Evolutionary conservation across 2,888 invertebrate species (phyloP), one percentile per base, ranked within the genome.

Genomic region (Antheraea assamensis): DNA sequence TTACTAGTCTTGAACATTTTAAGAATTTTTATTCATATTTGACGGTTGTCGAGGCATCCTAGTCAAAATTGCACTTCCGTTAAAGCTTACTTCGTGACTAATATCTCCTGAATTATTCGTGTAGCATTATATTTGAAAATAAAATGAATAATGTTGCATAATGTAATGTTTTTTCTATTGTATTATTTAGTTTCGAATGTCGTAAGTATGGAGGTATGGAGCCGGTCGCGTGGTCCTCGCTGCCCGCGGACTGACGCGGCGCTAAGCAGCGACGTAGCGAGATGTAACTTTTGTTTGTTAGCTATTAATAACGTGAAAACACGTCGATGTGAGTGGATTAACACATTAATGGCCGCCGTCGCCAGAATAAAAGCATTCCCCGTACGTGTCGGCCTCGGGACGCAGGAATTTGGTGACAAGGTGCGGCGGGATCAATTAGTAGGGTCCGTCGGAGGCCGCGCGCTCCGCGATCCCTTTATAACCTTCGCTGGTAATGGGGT

Each of bases 341-440:
- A 93, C 91, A 93, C 93, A 92, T 93, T 92, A 93, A 89, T 87
- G 87, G 84, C 87, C 86, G 84, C 78, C 80, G 88, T 87, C 91
- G 90, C 88, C 89, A 80, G 87, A 81, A 88, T 93, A 90, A 93
- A 92, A 93, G 92, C 92, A 90, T 92, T 92, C 92, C 89, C 85
- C 86, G 83, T 81, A 83, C 81, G 82, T 90, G 91, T 89, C 86
- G 82, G 80, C 77, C 27, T 52, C 78, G 73, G 74, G 72, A 74
- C 73, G 79, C 83, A 89, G 88, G 89, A 89, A 87, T 80, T 80
- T 74, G 82, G 85, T 85, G 88, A 87, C 86, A 85, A 79, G 81
- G 77, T 73, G 61, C 61, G 61, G 75, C 77, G 80, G 78, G 82
- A 80, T 79, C 86, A 87, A 85, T 88, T 88, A 87, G 87, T 86